A percentile compares a stretch with the other conserved stretches of the same genome.
Evolutionary conservation across 1,140 invertebrate species (phyloP).

Genomic region (Reticulitermes speratus): DNA sequence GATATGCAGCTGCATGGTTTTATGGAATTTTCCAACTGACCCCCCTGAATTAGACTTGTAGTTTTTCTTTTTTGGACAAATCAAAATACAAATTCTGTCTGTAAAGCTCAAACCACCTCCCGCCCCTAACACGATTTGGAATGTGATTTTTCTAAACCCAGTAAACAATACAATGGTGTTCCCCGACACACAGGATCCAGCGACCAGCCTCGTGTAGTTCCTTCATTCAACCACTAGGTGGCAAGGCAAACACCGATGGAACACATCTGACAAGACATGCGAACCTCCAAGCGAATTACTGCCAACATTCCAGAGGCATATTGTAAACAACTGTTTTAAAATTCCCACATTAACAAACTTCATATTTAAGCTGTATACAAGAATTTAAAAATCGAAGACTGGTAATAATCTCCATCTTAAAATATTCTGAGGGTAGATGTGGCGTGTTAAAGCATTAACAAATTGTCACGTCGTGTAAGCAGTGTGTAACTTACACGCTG

Average conservation of each 20-base stretch:
- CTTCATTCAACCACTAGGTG: slow-evolving; percentile 8
- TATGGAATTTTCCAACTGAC: background rate
- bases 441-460: too few relatives aligned
- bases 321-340: background rate
- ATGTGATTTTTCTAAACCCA: background rate
- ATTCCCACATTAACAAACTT: background rate
- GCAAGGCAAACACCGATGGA: background rate
- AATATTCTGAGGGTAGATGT: too few relatives aligned
- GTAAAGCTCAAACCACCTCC: background rate
- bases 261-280: background rate
- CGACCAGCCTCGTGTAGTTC: background rate
- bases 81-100: background rate
- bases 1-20: background rate
- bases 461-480: too few relatives aligned
- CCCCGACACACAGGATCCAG: background rate
- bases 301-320: background rate
- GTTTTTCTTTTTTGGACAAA: background rate
- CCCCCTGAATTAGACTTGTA: background rate
- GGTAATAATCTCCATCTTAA: too few relatives aligned
- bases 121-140: background rate
- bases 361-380: background rate
- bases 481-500: too few relatives aligned
- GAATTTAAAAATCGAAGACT: too few relatives aligned
- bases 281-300: background rate
- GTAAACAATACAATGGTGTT: background rate